These are phyloP conservation scores for Ficedula albicollis DNA, from an alignment of 2,797 vertebrate species.

Conservation along the genomic window DNA sequence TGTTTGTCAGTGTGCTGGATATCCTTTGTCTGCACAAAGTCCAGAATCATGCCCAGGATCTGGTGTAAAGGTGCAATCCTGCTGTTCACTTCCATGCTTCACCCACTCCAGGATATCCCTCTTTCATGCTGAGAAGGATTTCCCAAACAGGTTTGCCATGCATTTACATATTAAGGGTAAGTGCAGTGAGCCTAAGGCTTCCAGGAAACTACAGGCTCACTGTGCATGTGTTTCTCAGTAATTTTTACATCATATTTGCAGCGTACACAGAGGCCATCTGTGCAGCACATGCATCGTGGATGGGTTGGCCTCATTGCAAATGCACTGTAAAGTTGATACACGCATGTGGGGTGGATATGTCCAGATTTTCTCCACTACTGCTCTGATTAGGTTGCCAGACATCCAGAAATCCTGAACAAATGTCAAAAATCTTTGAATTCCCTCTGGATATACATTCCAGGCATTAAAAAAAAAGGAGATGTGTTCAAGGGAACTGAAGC, in stretches of 20 bases:
- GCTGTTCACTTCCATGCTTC: neutral
- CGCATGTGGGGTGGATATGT: conserved; percentile 53
- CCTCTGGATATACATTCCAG: conserved; percentile 53
- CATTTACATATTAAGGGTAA: conserved; percentile 9
- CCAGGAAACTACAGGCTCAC: conserved; percentile 45
- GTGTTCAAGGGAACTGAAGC: conserved; percentile 42
- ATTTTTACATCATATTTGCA: conserved; percentile 65
- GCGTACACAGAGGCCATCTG: conserved; percentile 52
- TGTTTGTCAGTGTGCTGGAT: neutral
- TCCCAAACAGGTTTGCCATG: conserved; percentile 8
- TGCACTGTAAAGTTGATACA: conserved; percentile 49
- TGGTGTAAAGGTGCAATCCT: neutral
- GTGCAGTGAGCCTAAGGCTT: conserved; percentile 38
- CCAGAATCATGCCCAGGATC: neutral
- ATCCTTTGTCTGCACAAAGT: neutral
- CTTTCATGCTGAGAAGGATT: neutral
- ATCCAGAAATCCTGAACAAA: conserved; percentile 65
- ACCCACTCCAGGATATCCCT: neutral
- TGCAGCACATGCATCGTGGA: conserved; percentile 43
- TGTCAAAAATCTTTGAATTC: conserved; percentile 61
- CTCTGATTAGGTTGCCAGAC: conserved; percentile 69
- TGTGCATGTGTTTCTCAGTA: conserved; percentile 47
- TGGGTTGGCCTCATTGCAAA: conserved; percentile 41
- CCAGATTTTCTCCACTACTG: conserved; percentile 65
- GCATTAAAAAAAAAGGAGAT: neutral